These are phyloP conservation scores for Agrochola litura DNA, from an alignment of 2,888 invertebrate species.

Conservation along the genomic window DNA sequence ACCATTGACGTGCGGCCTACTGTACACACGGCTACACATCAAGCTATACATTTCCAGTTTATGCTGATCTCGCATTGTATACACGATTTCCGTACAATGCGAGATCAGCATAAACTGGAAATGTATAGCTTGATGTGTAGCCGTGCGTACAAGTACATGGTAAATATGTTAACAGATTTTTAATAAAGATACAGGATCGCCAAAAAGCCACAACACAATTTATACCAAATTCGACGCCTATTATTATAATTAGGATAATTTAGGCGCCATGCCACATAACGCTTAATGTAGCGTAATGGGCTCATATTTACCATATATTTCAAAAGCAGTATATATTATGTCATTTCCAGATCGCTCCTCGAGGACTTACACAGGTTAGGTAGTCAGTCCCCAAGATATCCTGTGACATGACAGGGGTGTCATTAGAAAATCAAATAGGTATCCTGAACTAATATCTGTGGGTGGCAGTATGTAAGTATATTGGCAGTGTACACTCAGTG, in stretches of 20 bases:
- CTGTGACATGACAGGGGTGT: conserved; percentile 12
- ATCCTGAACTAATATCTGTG: background rate
- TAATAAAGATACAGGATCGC: background rate
- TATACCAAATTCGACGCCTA: background rate
- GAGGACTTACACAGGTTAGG: background rate
- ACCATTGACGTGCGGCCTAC: too few relatives aligned
- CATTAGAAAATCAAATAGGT: conserved; percentile 4
- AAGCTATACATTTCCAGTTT: too few relatives aligned
- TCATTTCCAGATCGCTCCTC: background rate
- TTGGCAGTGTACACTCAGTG: background rate
- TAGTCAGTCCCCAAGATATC: conserved; percentile 9
- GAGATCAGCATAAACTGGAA: too few relatives aligned
- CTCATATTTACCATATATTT: background rate
- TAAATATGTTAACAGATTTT: background rate
- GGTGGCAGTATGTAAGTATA: background rate
- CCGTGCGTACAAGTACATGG: too few relatives aligned
- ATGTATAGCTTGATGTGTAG: too few relatives aligned
- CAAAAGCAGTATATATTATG: background rate
- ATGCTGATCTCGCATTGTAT: too few relatives aligned
- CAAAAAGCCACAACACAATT: background rate
- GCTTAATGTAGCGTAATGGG: too few relatives aligned
- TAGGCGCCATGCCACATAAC: background rate
- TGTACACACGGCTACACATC: too few relatives aligned
- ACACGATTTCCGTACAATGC: too few relatives aligned
- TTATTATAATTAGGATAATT: conserved; percentile 22